phyloP scores from a whole-genome alignment of 2,113 vertebrate species.

The Odontesthes bonariensis region DNA sequence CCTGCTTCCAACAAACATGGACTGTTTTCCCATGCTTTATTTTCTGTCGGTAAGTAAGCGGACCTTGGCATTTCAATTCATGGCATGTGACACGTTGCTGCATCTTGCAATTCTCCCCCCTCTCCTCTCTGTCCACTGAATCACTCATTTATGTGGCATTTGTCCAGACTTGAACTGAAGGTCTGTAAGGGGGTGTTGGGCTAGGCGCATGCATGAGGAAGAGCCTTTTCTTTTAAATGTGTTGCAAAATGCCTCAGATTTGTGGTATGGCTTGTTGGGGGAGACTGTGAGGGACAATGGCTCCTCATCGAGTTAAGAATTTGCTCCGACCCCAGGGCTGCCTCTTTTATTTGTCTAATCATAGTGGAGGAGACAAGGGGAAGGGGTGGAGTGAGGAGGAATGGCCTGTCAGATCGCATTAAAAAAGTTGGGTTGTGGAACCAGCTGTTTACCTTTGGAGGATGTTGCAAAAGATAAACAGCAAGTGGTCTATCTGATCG shows the following conservation, averaged over 20 bases:
- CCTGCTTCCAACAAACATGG: slow-evolving; percentile 97
- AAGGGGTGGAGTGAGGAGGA: slow-evolving; percentile 36
- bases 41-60: slow-evolving; percentile 95
- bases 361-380: slow-evolving; percentile 53
- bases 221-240: slow-evolving; percentile 48
- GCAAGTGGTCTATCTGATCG: slow-evolving; percentile 84
- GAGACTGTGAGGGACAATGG: slow-evolving; percentile 53
- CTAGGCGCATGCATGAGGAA: slow-evolving; percentile 7
- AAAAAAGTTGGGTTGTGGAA: slow-evolving; percentile 64
- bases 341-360: slow-evolving; percentile 77
- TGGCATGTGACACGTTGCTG: slow-evolving; percentile 48
- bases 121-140: slow-evolving; percentile 21
- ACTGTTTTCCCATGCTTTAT: slow-evolving; percentile 98
- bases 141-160: slow-evolving; percentile 40
- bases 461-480: slow-evolving; percentile 83
- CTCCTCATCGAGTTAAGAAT: slow-evolving; percentile 76
- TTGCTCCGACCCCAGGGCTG: slow-evolving; percentile 72
- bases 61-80: slow-evolving; percentile 69
- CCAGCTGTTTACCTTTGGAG: slow-evolving; percentile 81
- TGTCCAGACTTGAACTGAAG: slow-evolving; percentile 27
- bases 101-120: slow-evolving; percentile 4
- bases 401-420: slow-evolving; percentile 68
- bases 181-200: slow-evolving; percentile 24
- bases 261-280: slow-evolving; percentile 53
- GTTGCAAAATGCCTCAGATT: slow-evolving; percentile 54